Evolutionary conservation across 64 coral and sea anemone species (phyloP).

Genomic region (Orbicella faveolata): DNA sequence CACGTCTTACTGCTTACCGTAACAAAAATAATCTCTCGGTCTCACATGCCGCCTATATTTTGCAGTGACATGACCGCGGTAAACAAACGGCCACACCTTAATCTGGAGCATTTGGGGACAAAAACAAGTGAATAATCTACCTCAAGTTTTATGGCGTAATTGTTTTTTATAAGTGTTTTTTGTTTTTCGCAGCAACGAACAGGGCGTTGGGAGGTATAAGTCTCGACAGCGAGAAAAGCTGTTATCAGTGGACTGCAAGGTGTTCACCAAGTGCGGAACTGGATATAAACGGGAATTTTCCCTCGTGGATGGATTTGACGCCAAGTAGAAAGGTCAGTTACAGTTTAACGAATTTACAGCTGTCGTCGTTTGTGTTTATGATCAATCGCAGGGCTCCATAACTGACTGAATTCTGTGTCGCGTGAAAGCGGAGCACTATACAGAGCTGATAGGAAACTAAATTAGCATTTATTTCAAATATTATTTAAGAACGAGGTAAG

Average conservation of each 20-base stretch:
- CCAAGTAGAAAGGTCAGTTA: slow-evolving; percentile 27
- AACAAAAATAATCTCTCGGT: not conserved
- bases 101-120: slow-evolving; percentile 33
- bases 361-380: not conserved
- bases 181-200: slow-evolving; percentile 23
- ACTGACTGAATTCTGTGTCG: not conserved
- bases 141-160: slow-evolving; percentile 51
- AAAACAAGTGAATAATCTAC: slow-evolving; percentile 28
- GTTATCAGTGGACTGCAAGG: not conserved
- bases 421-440: not conserved
- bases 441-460: not conserved
- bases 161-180: slow-evolving; percentile 49
- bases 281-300: not conserved
- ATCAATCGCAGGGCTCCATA: too few relatives aligned
- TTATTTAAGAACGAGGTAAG: not conserved
- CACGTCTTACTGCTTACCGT: not conserved
- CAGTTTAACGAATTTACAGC: not conserved
- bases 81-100: slow-evolving; percentile 36
- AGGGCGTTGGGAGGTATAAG: slow-evolving; percentile 26
- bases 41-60: slow-evolving; percentile 26
- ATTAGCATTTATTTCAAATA: not conserved
- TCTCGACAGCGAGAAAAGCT: not conserved
- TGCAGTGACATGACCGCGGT: slow-evolving; percentile 30
- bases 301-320: slow-evolving; percentile 6
- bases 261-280: not conserved